Base-by-base conservation (phyloP, 2,113 vertebrate species). In the Onychostruthus taczanowskii region DNA sequence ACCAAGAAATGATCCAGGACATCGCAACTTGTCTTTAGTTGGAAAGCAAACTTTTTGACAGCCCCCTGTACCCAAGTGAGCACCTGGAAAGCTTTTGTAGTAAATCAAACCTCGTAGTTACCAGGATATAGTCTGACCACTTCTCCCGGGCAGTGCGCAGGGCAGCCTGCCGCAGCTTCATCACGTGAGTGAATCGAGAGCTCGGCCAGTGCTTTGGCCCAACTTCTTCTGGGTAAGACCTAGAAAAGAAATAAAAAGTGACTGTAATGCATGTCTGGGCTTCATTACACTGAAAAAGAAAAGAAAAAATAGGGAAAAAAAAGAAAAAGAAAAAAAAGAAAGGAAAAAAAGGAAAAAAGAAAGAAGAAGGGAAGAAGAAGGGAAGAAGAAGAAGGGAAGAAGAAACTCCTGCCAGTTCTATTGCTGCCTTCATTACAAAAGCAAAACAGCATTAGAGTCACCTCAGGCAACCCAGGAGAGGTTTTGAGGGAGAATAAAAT, bases 51-150 rank as follows among this genome's bases (percentile, higher is more conserved):
- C 35, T 13, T 73, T 63, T 10, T 68, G 56, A 19, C n/a, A 91
- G 62, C 26, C 28, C 22, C 28, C 31, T 21, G 18, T 26, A 55
- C 23, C 46, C 46, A n/a, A 41, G 66, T 11, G 21, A 74, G 12
- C 20, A 33, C 24, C 52, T 75, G 68, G 41, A 92, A 75, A 86
- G 28, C 21, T 86, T 87, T 52, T 77, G 55, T 27, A 75, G 89
- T 47, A 63, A 94, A 87, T 50, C 37, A 85, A 93, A 83, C 30
- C 6, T 68, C 4, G 23, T 52, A 69, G 96, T 98, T 97, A 99
- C 99, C 97, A 99, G 98, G 78, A 99, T 97, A 88, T 99, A 99
- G 96, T 99, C 99, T 53, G 99, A 99, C 99, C 99, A 99, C 91
- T 97, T 98, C 66, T 99, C 99, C 78, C 98, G 98, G 22, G 99